These are phyloP conservation scores for Argyresthia albistria DNA, from an alignment of 2,888 invertebrate genomes.

Conservation along the genomic window DNA sequence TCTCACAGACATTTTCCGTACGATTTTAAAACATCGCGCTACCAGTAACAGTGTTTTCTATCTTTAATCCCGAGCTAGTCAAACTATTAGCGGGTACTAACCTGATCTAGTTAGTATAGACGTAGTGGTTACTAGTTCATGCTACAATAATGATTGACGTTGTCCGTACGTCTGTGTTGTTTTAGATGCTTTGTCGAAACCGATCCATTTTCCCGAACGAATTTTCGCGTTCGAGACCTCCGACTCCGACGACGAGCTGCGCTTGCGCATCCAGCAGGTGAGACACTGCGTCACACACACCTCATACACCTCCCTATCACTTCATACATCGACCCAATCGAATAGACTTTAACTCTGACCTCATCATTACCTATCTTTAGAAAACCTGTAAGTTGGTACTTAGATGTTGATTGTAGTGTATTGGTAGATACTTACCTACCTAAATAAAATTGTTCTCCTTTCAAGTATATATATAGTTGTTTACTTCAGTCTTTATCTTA, in stretches of 20 bases:
- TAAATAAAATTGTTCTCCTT: too few relatives aligned
- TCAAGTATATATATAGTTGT: too few relatives aligned
- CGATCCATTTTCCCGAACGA: constrained; percentile 66
- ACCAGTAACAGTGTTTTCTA: neutral
- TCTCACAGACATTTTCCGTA: too few relatives aligned
- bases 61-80: constrained; percentile 6
- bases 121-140: constrained; percentile 11
- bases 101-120: constrained; percentile 7
- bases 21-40: too few relatives aligned
- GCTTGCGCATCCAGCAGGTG: constrained; percentile 66
- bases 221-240: constrained; percentile 65
- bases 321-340: neutral
- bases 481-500: too few relatives aligned
- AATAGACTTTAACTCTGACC: neutral
- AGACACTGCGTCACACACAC: constrained; percentile 16
- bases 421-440: too few relatives aligned
- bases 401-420: too few relatives aligned
- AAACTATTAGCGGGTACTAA: constrained; percentile 8
- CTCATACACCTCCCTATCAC: too few relatives aligned
- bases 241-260: constrained; percentile 65
- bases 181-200: constrained; percentile 72
- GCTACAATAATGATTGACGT: constrained; percentile 34
- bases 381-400: too few relatives aligned
- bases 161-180: constrained; percentile 66
- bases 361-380: neutral